Percentiles rank a stretch among this genome's conserved stretches.
phyloP scores from a whole-genome alignment of 2,797 vertebrate species.

The Siniperca obscura region DNA sequence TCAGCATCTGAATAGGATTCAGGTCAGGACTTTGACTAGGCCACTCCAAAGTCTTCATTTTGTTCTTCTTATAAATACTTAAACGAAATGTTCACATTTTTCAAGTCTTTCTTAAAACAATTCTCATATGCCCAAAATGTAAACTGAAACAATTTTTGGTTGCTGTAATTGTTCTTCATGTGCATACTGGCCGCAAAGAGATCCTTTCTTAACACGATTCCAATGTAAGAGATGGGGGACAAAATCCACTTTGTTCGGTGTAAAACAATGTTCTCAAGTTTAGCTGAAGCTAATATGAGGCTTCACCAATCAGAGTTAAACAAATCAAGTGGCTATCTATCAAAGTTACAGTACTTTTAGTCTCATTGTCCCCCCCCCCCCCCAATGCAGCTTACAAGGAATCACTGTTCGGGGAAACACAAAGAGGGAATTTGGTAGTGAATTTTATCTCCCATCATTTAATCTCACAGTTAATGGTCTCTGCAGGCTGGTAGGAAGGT shows the following conservation, averaged over 20 bases:
- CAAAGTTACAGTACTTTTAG: not conserved
- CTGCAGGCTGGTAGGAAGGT: not conserved
- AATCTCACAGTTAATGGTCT: not conserved
- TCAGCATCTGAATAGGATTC: no score
- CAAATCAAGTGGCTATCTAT: not conserved
- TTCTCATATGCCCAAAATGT: no score
- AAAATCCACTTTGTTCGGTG: not conserved
- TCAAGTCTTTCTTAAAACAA: no score
- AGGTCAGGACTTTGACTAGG: no score
- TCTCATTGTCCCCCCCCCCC: no score
- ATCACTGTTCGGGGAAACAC: not conserved
- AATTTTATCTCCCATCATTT: not conserved
- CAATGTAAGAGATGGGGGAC: not conserved
- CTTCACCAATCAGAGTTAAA: not conserved
- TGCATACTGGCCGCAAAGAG: not conserved
- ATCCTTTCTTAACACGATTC: not conserved
- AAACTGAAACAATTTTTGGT: not conserved
- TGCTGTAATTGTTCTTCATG: not conserved
- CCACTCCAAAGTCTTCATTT: no score
- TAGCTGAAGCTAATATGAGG: no score
- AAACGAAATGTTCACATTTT: no score
- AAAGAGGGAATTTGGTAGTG: not conserved
- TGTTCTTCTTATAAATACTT: no score
- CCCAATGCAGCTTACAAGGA: no score
- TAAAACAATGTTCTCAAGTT: not conserved